Base-by-base conservation (phyloP, 1,140 invertebrate genomes). In the Phortica variegata region DNA sequence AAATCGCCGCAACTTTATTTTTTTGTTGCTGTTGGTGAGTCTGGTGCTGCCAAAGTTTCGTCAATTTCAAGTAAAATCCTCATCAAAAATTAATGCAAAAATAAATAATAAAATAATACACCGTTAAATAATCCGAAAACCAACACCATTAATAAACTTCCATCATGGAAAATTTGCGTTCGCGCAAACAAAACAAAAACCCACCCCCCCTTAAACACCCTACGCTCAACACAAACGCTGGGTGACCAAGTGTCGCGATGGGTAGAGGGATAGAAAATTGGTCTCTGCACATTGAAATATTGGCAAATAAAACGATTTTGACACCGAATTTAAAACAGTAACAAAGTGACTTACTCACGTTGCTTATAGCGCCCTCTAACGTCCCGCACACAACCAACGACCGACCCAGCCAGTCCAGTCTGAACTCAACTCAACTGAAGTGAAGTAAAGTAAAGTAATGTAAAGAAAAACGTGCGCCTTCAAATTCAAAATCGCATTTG, bases 71-170 rank as follows among this genome's bases (percentile, higher is more conserved):
- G 34, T 7, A 37, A 8, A 37, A 8, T 8, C 34, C 6, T 54
- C 63, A 68, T 68, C 63, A 71, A 62, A 71, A 65, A 70, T 71
- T 66, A 66, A 70, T 66, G 61, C 66, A 71, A 66, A 72, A 72
- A 72, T 72, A 72, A 69, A 72, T 72, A 72, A 72, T 72, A 69
- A 72, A 72, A 56, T 72, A 72, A 72, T 72, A 72, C 55, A 72
- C 68, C 68, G 68, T 72, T 72, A 72, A 72, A 72, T 72, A 72
- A 72, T 72, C 61, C 68, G 53, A 72, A 69, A 72, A 69, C 63
- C 68, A 72, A 72, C 68, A 72, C 63, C 63, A 72, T 72, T 72
- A 72, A 72, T 72, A 72, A 72, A 72, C 53, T 68, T 46, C 41
- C 49, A 56, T 33, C 20, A 39, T 31, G 43, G 47, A 39, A 54